These are phyloP conservation scores for Scaptomyza cyrtandrae DNA, from an alignment of 2,888 invertebrate species.

Conservation along the genomic window DNA sequence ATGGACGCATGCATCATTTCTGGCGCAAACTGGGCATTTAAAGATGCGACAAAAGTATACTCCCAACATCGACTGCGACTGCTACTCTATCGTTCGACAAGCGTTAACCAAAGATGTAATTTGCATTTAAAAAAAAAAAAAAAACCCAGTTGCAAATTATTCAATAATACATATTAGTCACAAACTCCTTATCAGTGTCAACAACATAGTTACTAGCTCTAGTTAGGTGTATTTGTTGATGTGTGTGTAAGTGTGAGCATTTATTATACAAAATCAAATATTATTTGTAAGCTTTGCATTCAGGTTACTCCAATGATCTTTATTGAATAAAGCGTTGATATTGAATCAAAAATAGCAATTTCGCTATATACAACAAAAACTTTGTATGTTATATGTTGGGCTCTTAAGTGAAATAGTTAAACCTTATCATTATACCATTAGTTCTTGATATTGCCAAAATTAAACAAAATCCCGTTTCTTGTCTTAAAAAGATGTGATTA, in stretches of 20 bases:
- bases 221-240: constrained; percentile 25
- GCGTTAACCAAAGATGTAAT: constrained; percentile 55
- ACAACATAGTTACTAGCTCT: constrained; percentile 45
- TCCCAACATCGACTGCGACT: not conserved
- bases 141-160: constrained; percentile 29
- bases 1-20: constrained; percentile 82
- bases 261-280: constrained; percentile 53
- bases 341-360: not conserved
- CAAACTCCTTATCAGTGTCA: constrained; percentile 53
- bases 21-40: constrained; percentile 83
- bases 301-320: constrained; percentile 23
- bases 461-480: too few relatives aligned
- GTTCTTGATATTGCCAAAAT: not conserved
- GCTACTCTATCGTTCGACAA: not conserved
- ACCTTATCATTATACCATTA: not conserved
- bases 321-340: constrained; percentile 49
- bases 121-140: constrained; percentile 15
- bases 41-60: constrained; percentile 36
- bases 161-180: constrained; percentile 40
- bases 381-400: not conserved
- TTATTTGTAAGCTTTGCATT: constrained; percentile 29
- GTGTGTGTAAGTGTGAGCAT: constrained; percentile 28
- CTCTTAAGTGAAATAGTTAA: not conserved
- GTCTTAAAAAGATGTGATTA: not conserved
- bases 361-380: not conserved